Conservation (phyloP, 2,888 invertebrate genomes). For the Limenitis camilla region DNA sequence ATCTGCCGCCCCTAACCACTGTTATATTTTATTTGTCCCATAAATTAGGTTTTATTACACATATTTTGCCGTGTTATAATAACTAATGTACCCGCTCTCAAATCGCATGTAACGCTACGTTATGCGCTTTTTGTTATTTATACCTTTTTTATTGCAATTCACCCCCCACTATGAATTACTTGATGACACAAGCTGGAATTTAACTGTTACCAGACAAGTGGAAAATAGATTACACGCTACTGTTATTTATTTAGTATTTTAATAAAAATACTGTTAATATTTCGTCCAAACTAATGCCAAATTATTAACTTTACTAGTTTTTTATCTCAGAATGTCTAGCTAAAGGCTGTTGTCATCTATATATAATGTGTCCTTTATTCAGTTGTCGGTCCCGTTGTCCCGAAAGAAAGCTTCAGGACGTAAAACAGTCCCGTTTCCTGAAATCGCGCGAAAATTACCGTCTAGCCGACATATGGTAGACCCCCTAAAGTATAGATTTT, state of each 20-base stretch:
- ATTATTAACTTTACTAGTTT: too few species aligned
- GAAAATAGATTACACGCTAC: slow-evolving; percentile 12
- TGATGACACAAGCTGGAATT: slow-evolving; percentile 24
- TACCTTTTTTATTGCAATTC: slow-evolving; percentile 57
- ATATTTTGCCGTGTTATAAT: slow-evolving; percentile 77
- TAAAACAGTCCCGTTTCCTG: too few species aligned
- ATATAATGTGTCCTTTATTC: too few species aligned
- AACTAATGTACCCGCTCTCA: slow-evolving; percentile 74
- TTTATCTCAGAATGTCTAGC: too few species aligned
- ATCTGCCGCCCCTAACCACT: slow-evolving; percentile 72
- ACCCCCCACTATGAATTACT: slow-evolving; percentile 37
- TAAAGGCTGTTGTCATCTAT: too few species aligned
- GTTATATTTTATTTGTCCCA: slow-evolving; percentile 74
- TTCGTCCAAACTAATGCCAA: too few species aligned
- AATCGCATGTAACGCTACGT: slow-evolving; percentile 69
- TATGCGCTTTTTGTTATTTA: slow-evolving; percentile 62
- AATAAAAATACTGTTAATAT: too few species aligned
- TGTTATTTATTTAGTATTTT: not conserved
- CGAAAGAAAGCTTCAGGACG: too few species aligned
- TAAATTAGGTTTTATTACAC: slow-evolving; percentile 76
- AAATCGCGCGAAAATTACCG: too few species aligned
- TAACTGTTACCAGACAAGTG: slow-evolving; percentile 11
- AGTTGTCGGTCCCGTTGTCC: too few species aligned
- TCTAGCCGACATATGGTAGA: too few species aligned
- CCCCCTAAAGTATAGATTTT: too few species aligned